Base-by-base conservation (phyloP, 2,797 vertebrate species). In the Pelobates cultripes region DNA sequence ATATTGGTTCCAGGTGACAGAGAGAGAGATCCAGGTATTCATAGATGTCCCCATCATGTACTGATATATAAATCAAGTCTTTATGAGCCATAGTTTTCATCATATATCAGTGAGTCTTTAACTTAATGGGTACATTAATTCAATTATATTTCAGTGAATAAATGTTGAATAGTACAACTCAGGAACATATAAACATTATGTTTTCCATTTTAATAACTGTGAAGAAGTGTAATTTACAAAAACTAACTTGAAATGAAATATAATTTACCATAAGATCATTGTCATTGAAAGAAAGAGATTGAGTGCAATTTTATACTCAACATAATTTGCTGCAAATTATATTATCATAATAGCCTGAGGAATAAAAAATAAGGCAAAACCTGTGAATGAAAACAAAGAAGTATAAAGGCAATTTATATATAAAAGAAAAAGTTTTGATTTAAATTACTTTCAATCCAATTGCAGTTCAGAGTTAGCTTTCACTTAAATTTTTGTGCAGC, bases 271-370 rank as follows among this genome's bases (percentile, higher is more conserved):
- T 12, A n/a, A 60, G 57, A 5, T 60, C 57, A 60, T 4, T 4
- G 4, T 60, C 57, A 10, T 15, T 14, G 4, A 60, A 14, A 60
- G 4, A 60, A 14, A 60, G 15, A 13, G 14, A 12, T 15, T 13
- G 12, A 60, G 57, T 14, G 14, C 4, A 60, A 60, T 60, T 60
- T 60, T 60, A 13, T 60, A n/a, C 57, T 60, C 9, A 12, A 60
- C 57, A 60, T 60, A 60, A 60, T 60, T 60, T 68, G 7, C 5
- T 43, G 9, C 40, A 68, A 68, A 68, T 42, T 64, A 42, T 53
- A 72, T 64, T 53, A 13, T n/a, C 44, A 71, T 72, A 72, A 72
- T 79, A 79, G 64, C 69, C 77, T 64, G 47, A 51, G 72, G 77
- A 79, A 79, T 72, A 43, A 72, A 45, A 72, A 72, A 70, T 64